Base-by-base conservation (phyloP, 1,140 invertebrate genomes). In the Mizuhopecten yessoensis region DNA sequence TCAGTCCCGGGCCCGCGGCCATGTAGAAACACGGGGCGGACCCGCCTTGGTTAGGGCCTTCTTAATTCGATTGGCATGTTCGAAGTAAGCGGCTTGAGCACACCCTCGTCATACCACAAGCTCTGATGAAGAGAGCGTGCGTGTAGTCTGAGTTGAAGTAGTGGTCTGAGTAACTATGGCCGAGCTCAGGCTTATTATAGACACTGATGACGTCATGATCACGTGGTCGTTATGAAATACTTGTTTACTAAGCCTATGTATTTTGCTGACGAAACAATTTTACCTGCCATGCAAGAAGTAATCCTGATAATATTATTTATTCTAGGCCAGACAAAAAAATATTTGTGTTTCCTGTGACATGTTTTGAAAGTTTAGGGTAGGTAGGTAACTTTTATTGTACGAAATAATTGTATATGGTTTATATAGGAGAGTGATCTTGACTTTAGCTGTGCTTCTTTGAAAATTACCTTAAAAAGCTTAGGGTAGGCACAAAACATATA, bases 1-100 rank as follows among this genome's bases (percentile, higher is more conserved):
- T 75, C 23, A 75, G 23, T 75, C 57, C 57, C 57, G 57, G 57
- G n/a, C 57, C 57, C 57, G 57, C 57, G 57, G 57, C 57, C 57
- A 29, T 75, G 57, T 75, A 7, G 57, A 75, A 75, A 75, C 57
- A 75, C 57, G 11, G 57, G 57, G 57, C 57, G 57, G 57, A 29
- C 57, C 57, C 57, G 57, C 57, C 57, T 29, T 23, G 57, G 57
- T 75, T 29, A 75, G 45, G 10, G 2, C 29, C n/a, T 45, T 45
- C 9, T n/a, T 75, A 29, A 23, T 75, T 75, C 57, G 29, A n/a
- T 29, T 29, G 5, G 57, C 23, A 57, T 75, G 57, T n/a, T 75
- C 57, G 57, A 75, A 75, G 57, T 75, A 75, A 75, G 57, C 57
- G 57, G 57, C 57, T 7, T 29, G 57, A 75, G n/a, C 9, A 29